These are phyloP conservation scores for Cephus nigrinus DNA, from an alignment of 2,888 invertebrate genomes.

Conservation along the genomic window DNA sequence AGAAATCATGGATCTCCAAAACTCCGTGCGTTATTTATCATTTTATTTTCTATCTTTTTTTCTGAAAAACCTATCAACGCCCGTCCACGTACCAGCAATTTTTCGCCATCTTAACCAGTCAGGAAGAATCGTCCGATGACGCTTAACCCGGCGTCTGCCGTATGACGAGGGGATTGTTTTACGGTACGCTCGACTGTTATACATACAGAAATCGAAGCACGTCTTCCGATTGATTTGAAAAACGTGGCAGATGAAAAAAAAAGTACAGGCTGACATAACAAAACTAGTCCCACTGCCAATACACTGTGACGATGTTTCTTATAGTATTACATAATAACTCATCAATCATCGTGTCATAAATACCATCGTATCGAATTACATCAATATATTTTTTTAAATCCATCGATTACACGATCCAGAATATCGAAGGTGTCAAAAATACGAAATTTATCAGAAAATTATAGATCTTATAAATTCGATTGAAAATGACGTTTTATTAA, in stretches of 20 bases:
- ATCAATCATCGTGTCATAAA: not conserved
- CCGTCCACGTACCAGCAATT: not conserved
- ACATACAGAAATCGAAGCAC: not conserved
- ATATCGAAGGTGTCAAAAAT: not conserved
- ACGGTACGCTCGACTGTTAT: not conserved
- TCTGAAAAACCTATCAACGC: not conserved
- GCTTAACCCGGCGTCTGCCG: too few species aligned
- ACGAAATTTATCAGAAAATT: not conserved
- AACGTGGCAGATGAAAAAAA: not conserved
- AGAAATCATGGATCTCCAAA: not conserved
- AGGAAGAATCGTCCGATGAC: too few species aligned
- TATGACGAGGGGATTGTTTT: not conserved
- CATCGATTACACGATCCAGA: not conserved
- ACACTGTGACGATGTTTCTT: not conserved
- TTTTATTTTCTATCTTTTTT: not conserved
- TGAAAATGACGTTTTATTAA: not conserved
- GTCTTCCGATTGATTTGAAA: not conserved
- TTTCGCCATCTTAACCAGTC: not conserved
- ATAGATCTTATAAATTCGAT: not conserved
- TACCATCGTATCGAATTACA: not conserved
- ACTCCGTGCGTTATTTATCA: not conserved
- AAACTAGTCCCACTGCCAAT: not conserved
- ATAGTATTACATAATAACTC: not conserved
- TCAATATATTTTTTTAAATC: not conserved
- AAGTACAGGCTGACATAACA: not conserved